Base-by-base conservation (phyloP, 1,140 invertebrate genomes). In the Zaprionus gabonicus region DNA sequence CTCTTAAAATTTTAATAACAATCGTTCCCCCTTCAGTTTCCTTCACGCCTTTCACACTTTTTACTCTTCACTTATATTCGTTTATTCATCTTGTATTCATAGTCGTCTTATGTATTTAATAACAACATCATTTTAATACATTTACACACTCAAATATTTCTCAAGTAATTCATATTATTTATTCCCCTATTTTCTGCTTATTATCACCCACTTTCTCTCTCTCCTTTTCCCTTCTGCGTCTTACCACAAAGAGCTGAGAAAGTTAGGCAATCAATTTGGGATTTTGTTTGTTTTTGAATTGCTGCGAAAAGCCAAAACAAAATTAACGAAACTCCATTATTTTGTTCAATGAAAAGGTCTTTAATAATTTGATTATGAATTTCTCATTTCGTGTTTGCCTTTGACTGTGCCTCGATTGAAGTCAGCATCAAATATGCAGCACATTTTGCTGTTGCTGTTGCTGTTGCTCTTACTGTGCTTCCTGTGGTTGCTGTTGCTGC, bases 381-480 rank as follows among this genome's bases (percentile, higher is more conserved):
- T 67, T 58, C n/a, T 15, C 9, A 55, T 55, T 67, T 38, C 23
- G 44, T 67, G 31, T 57, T 64, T 34, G 44, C 28, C 28, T 44
- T 55, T 55, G 51, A 62, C 10, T 13, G 49, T 15, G 17, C n/a
- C 44, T 23, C 67, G 38, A 65, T 65, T 63, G 20, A 62, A 23
- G 25, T 51, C 13, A 38, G 15, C 53, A 41, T 68, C 27, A 38
- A 49, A 23, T 38, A 31, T 44, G 31, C 31, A 56, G 41, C 53
- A 12, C 15, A 10, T 66, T 66, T 66, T 66, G 53, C 53, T 69
- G 51, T 66, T 74, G 55, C 53, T 69, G 51, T 66, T 74, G 55
- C 55, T 68, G 51, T 41, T 68, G 23, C 23, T 44, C 27, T 58
- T 56, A 15, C 34, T 75, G 36, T 28, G 66, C 63, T 23, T 46